Evolutionary conservation across 1,140 invertebrate species (phyloP), one percentile per base, ranked within the genome.

Genomic region (Melanaphis sacchari): DNA sequence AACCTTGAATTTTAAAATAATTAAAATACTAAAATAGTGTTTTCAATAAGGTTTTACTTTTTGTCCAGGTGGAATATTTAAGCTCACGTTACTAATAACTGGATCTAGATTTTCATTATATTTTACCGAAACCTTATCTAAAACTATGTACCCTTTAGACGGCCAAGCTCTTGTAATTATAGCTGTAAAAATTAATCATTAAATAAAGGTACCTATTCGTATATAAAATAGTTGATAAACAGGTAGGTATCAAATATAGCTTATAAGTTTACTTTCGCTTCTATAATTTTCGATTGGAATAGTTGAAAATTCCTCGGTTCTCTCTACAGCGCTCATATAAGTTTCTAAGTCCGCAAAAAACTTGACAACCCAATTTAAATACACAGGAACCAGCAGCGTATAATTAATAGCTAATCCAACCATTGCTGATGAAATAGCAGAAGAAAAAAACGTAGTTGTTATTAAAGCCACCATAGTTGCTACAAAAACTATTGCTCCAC

Each of bases 281-380:
- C 93, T 94, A 93, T 96, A 96, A 94, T 97, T 96, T 94, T 97
- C 97, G 31, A 95, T 95, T 8, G 95, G 95, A 6, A 96, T 94
- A 24, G 95, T 95, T 18, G 96, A 95, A 94, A 97, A 97, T 90
- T 96, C 95, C 31, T 96, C 95, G 66, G 98, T 96, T 94, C 97
- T 95, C 94, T 97, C 97, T 0, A 98, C 97, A 26, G 97, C 97
- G 54, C 97, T 97, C 95, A 98, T 97, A 94, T 97, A 97, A 96
- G 97, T 97, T 95, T 98, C 97, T 94, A 97, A 96, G 94, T 98
- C 97, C 9, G 97, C 96, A 93, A 97, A 96, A 95, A 97, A 97
- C 95, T 97, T 97, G 93, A 98, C 97, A 87, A 98, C 97, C 96
- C 97, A 97, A 94, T 97, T 97, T 81, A 98, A 96, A 95, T 98